These are phyloP conservation scores for Drosophila stalkeri DNA, from an alignment of 2,888 invertebrate species.

Conservation along the genomic window DNA sequence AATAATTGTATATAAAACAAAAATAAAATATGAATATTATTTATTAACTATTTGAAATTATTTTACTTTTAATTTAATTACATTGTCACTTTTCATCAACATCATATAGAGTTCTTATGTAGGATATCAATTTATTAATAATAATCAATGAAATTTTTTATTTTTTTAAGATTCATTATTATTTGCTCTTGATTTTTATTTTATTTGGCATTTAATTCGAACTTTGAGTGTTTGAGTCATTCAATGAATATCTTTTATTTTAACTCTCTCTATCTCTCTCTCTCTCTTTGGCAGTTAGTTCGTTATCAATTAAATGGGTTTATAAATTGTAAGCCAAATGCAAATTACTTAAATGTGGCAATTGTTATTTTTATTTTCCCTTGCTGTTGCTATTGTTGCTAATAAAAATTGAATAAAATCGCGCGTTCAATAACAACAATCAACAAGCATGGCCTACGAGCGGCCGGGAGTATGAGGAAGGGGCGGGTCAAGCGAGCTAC, in stretches of 20 bases:
- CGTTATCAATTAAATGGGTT: constrained; percentile 19
- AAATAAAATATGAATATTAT: too few relatives aligned
- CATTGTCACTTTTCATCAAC: too few relatives aligned
- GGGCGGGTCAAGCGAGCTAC: background rate
- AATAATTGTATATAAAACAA: background rate
- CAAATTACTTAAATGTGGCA: constrained; percentile 36
- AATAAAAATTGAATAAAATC: constrained; percentile 79
- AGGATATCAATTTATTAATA: background rate
- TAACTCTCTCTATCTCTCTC: background rate
- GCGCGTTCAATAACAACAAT: constrained; percentile 69
- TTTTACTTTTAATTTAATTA: too few relatives aligned
- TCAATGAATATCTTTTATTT: background rate
- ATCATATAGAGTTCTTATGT: too few relatives aligned
- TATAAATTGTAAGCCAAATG: constrained; percentile 35
- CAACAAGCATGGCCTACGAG: background rate
- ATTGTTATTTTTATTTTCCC: constrained; percentile 13
- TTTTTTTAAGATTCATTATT: background rate
- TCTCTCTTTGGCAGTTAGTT: background rate
- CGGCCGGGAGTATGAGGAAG: background rate
- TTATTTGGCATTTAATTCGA: constrained; percentile 7
- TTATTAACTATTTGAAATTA: too few relatives aligned
- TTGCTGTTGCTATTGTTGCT: constrained; percentile 38
- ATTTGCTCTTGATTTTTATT: background rate
- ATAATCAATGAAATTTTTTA: background rate
- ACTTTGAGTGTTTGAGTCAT: constrained; percentile 5